A percentile compares a stretch with the other conserved stretches of the same genome.
Evolutionary conservation across 2,113 vertebrate species (phyloP).

Genomic region (Melanerpes aurifrons): DNA sequence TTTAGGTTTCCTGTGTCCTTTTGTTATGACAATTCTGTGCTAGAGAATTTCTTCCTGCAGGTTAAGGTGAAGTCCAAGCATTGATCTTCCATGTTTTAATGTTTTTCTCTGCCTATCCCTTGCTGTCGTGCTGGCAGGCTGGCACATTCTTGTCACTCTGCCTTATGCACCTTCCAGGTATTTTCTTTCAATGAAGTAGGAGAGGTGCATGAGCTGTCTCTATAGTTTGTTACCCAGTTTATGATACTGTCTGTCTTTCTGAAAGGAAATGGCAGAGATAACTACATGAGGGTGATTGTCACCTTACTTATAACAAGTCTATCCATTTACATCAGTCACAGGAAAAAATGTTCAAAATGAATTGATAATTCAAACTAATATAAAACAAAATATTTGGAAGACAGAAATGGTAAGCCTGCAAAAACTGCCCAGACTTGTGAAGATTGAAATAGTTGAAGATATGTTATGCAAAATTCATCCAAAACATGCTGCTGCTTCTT

Average conservation of each 20-base stretch:
- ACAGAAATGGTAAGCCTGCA: neutral
- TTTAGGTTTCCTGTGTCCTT: neutral
- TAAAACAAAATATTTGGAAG: neutral
- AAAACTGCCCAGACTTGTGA: neutral
- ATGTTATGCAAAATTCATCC: slow-evolving; percentile 3
- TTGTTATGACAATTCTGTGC: neutral
- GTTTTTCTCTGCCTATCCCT: neutral
- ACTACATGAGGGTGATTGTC: neutral
- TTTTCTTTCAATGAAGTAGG: neutral
- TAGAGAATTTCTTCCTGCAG: neutral
- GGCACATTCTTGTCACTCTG: neutral
- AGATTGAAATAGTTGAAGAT: slow-evolving; percentile 5
- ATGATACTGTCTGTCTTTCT: neutral
- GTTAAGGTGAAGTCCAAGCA: neutral
- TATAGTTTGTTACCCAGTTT: neutral
- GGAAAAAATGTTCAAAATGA: neutral
- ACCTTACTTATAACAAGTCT: neutral
- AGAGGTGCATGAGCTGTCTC: neutral
- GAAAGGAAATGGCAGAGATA: neutral
- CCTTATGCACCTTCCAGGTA: neutral
- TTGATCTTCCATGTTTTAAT: neutral
- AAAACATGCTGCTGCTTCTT: neutral
- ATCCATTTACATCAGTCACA: neutral
- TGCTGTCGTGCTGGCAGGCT: neutral
- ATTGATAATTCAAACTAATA: neutral